Percentiles rank a stretch among this genome's conserved stretches.
Evolutionary conservation across 2,113 vertebrate genomes (phyloP).

Genomic region (Arizona elegans): DNA sequence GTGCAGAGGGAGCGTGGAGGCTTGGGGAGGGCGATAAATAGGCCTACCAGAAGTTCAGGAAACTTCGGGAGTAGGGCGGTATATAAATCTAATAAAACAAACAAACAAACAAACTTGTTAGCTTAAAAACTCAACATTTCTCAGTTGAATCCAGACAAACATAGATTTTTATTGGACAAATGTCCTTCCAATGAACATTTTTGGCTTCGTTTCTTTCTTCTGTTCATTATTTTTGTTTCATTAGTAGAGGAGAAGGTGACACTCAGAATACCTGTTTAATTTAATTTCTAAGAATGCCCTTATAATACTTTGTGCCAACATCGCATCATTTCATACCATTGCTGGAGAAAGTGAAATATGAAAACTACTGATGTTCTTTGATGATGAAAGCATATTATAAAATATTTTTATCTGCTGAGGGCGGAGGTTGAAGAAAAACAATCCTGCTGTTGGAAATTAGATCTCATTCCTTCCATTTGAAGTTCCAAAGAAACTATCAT

Average conservation of each 20-base stretch:
- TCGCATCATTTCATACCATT: background rate
- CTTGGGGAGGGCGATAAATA: no score
- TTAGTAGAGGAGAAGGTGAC: background rate
- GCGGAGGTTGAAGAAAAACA: background rate
- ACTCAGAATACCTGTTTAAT: background rate
- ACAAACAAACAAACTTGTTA: no score
- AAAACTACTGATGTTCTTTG: background rate
- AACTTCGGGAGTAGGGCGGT: no score
- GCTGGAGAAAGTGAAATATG: background rate
- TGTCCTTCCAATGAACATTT: background rate
- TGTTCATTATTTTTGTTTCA: background rate
- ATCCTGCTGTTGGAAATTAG: background rate
- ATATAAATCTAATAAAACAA: no score
- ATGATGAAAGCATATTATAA: background rate
- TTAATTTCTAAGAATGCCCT: background rate
- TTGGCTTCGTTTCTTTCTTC: background rate
- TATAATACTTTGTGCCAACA: background rate
- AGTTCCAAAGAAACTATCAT: background rate
- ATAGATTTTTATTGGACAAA: background rate
- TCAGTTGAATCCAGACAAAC: background rate
- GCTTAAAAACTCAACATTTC: no score
- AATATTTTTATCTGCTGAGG: background rate
- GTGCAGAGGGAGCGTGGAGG: accelerated
- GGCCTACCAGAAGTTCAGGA: no score
- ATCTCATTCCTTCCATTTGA: background rate